Percentiles rank a stretch among this genome's conserved stretches.
Evolutionary conservation across 2,888 invertebrate genomes (phyloP).

Genomic region (Synanthedon myopaeformis): DNA sequence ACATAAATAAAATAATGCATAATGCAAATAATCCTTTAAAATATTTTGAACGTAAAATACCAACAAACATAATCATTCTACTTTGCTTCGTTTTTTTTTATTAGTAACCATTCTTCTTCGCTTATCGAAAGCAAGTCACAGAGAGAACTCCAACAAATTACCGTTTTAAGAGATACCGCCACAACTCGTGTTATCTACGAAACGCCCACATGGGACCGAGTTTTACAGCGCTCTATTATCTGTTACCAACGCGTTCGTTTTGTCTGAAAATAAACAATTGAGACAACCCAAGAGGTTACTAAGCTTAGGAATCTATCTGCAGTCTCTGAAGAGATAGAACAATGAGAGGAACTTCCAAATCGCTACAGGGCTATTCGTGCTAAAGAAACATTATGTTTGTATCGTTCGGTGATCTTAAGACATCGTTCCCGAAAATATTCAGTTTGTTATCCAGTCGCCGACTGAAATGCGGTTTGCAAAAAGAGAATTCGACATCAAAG

Average conservation of each 20-base stretch:
- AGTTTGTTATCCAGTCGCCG: constrained; percentile 28
- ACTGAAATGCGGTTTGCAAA: constrained; percentile 62
- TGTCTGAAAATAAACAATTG: constrained; percentile 50
- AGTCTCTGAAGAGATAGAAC: background rate
- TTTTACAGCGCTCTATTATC: constrained; percentile 55
- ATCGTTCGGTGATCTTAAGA: constrained; percentile 30
- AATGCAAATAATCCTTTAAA: too few species aligned
- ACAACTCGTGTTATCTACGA: constrained; percentile 4
- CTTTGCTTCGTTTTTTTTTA: background rate
- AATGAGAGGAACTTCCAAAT: background rate
- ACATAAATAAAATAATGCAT: too few species aligned
- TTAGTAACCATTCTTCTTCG: constrained; percentile 12
- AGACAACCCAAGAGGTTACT: constrained; percentile 12
- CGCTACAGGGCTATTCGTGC: constrained; percentile 7
- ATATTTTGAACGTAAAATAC: too few species aligned
- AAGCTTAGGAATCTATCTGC: constrained; percentile 20
- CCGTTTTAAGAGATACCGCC: constrained; percentile 44
- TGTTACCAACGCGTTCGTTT: constrained; percentile 38
- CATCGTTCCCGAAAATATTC: constrained; percentile 61
- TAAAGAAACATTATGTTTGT: constrained; percentile 18
- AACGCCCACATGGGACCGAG: constrained; percentile 47
- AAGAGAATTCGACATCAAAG: constrained; percentile 67
- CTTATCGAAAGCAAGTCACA: constrained; percentile 35
- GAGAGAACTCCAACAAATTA: constrained; percentile 52
- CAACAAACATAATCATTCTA: too few species aligned